These are phyloP conservation scores for Rotaria sp. DNA, from an alignment of 2,888 invertebrate species.

Conservation along the genomic window DNA sequence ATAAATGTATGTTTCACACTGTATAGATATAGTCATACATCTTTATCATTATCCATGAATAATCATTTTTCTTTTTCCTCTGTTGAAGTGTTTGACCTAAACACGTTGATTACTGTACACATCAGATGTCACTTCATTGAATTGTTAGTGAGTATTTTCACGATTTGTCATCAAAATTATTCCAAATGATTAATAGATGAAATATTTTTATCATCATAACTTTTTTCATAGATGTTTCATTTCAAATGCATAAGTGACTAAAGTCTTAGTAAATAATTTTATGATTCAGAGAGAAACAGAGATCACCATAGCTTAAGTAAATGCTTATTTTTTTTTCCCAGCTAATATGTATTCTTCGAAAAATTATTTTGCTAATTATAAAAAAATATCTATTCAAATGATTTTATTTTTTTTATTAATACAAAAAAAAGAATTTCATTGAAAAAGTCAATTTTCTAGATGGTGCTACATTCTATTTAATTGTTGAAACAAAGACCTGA, in stretches of 20 bases:
- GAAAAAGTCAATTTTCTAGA: not conserved
- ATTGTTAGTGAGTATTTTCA: too few relatives aligned
- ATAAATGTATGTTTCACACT: too few relatives aligned
- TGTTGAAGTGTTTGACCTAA: not conserved
- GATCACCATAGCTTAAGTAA: too few relatives aligned
- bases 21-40: too few relatives aligned
- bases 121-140: not conserved
- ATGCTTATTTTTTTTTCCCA: too few relatives aligned
- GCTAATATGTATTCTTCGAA: not conserved
- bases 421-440: not conserved
- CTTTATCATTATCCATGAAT: too few relatives aligned
- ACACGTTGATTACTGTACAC: not conserved
- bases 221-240: not conserved
- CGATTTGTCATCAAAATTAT: not conserved
- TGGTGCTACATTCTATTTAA: not conserved
- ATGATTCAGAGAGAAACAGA: not conserved
- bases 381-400: not conserved
- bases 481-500: not conserved
- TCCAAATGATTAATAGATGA: not conserved
- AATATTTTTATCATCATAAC: not conserved
- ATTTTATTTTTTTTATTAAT: not conserved
- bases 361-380: not conserved
- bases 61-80: not conserved
- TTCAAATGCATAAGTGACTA: not conserved
- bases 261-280: not conserved